Evolutionary conservation across 1,140 invertebrate species (phyloP), one percentile per base, ranked within the genome.

Genomic region (Drosophila pallidifrons): DNA sequence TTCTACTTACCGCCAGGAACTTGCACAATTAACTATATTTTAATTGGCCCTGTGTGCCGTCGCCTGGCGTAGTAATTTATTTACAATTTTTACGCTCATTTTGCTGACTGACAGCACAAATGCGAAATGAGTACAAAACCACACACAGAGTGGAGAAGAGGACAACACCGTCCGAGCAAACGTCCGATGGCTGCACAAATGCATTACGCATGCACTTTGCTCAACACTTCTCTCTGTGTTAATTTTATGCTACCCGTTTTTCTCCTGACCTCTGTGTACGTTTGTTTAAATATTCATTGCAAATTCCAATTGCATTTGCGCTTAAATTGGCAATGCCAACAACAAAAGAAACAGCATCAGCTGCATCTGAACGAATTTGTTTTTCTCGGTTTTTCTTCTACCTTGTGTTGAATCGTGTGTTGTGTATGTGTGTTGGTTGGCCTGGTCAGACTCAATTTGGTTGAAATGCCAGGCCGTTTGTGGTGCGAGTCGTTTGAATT

Each of bases 241-340:
- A 67, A 82, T 87, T 87, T 86, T 64, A 80, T 82, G 76, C 57
- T 63, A 61, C 55, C 52, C 70, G 45, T 66, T 68, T 64, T 57
- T 45, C 41, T 51, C 65, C 32, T 71, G 35, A 43, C 30, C 64
- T 67, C 13, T 64, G 74, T 81, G 63, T 65, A 64, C 70, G 65
- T 85, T 70, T 86, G 78, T 82, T 85, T 68, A 85, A 85, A 85
- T 82, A 85, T 85, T 85, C 79, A 85, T 85, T 87, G 82, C 75
- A 69, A 85, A 87, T 85, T 85, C 82, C 82, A 85, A 85, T 85
- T 82, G 68, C 83, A 85, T 87, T 85, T 87, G 67, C 82, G 75
- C 82, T 85, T 85, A 81, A 85, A 85, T 79, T 87, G 82, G 75
- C 79, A 78, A 82, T 87, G 80, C 82, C 82, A 81, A 87, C 74